Conservation (phyloP, 1,140 invertebrate genomes). For the Lasioglossum albipes region DNA sequence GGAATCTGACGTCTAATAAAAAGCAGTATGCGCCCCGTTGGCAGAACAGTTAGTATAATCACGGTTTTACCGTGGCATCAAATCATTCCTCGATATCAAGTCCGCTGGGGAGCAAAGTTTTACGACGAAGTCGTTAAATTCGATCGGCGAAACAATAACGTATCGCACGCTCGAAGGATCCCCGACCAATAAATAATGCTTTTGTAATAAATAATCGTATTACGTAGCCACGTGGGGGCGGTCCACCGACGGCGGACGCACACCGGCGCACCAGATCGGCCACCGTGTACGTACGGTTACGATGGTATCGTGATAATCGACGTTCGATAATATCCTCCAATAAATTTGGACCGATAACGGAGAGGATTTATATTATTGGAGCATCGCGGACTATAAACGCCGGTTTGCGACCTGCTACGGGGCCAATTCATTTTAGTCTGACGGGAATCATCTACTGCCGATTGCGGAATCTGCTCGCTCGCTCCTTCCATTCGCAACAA, state of each 20-base stretch:
- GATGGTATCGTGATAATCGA: slow-evolving; percentile 73
- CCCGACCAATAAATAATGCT: slow-evolving; percentile 62
- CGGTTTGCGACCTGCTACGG: slow-evolving; percentile 56
- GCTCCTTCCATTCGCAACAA: background rate
- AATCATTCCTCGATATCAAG: background rate
- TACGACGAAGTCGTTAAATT: slow-evolving; percentile 44
- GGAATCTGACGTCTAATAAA: no score
- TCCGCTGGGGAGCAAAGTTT: slow-evolving; percentile 29
- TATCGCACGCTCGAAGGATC: slow-evolving; percentile 55
- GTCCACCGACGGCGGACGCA: slow-evolving; percentile 30
- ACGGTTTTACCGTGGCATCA: background rate
- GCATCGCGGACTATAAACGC: slow-evolving; percentile 54
- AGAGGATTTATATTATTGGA: slow-evolving; percentile 73
- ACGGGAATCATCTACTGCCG: slow-evolving; percentile 41
- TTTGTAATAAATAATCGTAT: slow-evolving; percentile 70
- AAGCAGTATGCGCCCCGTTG: no score
- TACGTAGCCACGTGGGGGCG: slow-evolving; percentile 55
- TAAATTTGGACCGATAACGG: slow-evolving; percentile 70
- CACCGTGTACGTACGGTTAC: slow-evolving; percentile 59
- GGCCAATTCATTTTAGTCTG: slow-evolving; percentile 57
- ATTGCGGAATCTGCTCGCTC: no score
- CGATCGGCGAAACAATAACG: slow-evolving; percentile 47
- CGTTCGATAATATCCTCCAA: slow-evolving; percentile 72
- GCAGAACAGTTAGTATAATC: background rate
- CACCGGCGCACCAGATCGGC: slow-evolving; percentile 34